A percentile compares a stretch with the other conserved stretches of the same genome.
phyloP scores from a whole-genome alignment of 2,888 invertebrate species.

The Cylloceria caligata region DNA sequence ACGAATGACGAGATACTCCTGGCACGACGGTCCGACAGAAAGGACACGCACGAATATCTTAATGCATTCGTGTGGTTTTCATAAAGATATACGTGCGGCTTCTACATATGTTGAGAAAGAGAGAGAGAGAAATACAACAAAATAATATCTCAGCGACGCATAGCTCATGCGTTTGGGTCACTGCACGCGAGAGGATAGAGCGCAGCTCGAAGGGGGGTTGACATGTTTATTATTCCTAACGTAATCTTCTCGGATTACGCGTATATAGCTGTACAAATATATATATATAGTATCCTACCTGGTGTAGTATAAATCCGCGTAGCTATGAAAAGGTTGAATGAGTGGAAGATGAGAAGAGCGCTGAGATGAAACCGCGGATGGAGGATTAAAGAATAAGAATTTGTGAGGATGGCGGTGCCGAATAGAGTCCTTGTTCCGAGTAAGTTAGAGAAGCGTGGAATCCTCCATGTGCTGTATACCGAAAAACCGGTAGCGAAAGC shows the following conservation, averaged over 20 bases:
- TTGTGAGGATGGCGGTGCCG: slow-evolving; percentile 36
- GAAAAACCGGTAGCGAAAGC: slow-evolving; percentile 66
- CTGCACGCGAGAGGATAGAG: background rate
- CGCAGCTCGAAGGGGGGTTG: slow-evolving; percentile 71
- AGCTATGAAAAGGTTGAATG: slow-evolving; percentile 56
- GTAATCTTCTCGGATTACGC: slow-evolving; percentile 81
- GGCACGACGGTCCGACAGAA: slow-evolving; percentile 29
- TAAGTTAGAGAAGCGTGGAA: slow-evolving; percentile 37
- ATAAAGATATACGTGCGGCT: slow-evolving; percentile 49
- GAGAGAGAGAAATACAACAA: slow-evolving; percentile 22
- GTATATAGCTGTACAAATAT: slow-evolving; percentile 48
- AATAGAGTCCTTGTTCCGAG: slow-evolving; percentile 53
- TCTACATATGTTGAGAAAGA: background rate
- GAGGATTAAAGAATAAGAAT: slow-evolving; percentile 42
- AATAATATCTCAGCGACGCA: slow-evolving; percentile 64
- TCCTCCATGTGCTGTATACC: slow-evolving; percentile 21
- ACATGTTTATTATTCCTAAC: slow-evolving; percentile 80
- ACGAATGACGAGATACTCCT: slow-evolving; percentile 5
- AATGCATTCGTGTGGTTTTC: slow-evolving; percentile 51
- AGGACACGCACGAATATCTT: slow-evolving; percentile 14
- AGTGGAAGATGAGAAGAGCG: slow-evolving; percentile 62
- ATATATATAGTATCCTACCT: slow-evolving; percentile 2
- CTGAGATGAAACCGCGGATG: slow-evolving; percentile 40
- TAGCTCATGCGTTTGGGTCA: slow-evolving; percentile 42
- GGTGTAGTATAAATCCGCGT: slow-evolving; percentile 30